These are phyloP conservation scores for Melanotaenia nigrans DNA, from an alignment of 2,797 vertebrate genomes.

Conservation along the genomic window DNA sequence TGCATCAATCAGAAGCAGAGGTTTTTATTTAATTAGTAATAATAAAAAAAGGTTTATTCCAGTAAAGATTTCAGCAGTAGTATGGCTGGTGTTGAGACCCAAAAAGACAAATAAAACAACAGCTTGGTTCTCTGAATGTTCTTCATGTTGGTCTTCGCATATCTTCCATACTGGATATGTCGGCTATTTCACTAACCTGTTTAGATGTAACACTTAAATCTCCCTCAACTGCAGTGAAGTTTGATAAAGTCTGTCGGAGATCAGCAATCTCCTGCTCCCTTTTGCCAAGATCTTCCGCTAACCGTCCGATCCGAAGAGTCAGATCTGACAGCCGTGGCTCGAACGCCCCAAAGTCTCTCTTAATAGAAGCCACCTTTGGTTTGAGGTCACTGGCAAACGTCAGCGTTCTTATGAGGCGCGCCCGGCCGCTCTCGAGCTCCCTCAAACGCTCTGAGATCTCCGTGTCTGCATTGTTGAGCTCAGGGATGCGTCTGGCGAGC, in stretches of 20 bases:
- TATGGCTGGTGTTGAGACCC: conserved; percentile 5
- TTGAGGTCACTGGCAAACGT: conserved; percentile 92
- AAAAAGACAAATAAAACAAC: not conserved
- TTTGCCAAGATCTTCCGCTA: conserved; percentile 85
- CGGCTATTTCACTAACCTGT: conserved; percentile 60
- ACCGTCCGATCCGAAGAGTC: conserved; percentile 87
- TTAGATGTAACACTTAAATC: conserved; percentile 61
- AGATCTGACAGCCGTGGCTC: conserved; percentile 89
- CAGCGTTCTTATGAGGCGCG: conserved; percentile 87
- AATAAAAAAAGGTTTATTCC: conserved; percentile 23
- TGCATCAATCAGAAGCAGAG: not conserved
- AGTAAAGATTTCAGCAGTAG: conserved; percentile 41
- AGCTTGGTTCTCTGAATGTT: not conserved
- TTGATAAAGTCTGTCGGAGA: conserved; percentile 85
- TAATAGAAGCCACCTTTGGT: conserved; percentile 89
- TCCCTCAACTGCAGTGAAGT: conserved; percentile 79
- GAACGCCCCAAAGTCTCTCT: conserved; percentile 86
- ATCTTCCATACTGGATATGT: conserved; percentile 53
- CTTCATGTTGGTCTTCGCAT: conserved; percentile 36
- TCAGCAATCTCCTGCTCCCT: conserved; percentile 85
- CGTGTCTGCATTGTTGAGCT: conserved; percentile 78
- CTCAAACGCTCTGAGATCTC: conserved; percentile 81
- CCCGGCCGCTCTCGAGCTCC: conserved; percentile 88
- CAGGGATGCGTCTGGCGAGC: conserved; percentile 76
- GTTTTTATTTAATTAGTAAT: conserved; percentile 9